A percentile compares a stretch with the other conserved stretches of the same genome.
Evolutionary conservation across 2,113 vertebrate species (phyloP).

Genomic region (Apteryx mantelli): DNA sequence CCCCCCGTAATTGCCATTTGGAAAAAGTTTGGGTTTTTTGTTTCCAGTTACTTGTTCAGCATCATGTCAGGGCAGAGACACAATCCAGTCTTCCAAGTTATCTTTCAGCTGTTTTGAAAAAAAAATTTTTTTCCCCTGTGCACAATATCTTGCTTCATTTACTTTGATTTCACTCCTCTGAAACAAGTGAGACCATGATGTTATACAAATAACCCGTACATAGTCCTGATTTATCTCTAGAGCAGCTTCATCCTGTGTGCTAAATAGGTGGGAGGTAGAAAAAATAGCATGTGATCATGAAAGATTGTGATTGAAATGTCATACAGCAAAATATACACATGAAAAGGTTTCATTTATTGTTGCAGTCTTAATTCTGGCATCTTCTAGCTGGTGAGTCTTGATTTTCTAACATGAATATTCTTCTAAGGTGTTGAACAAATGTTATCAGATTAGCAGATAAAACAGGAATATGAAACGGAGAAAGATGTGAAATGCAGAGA

Average conservation of each 20-base stretch:
- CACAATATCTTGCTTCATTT: background rate
- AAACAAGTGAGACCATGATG: background rate
- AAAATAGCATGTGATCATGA: background rate
- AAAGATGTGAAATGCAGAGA: background rate
- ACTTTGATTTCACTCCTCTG: background rate
- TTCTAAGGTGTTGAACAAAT: background rate
- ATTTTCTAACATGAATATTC: background rate
- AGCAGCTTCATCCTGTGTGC: background rate
- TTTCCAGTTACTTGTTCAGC: background rate
- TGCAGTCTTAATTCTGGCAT: background rate
- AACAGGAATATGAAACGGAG: background rate
- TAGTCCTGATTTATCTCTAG: background rate
- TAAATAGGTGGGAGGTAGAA: background rate
- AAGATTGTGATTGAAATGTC: background rate
- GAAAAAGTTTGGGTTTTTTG: background rate
- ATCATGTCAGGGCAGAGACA: background rate
- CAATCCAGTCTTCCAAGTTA: background rate
- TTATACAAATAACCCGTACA: fast-evolving
- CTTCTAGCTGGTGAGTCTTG: background rate
- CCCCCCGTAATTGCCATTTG: background rate
- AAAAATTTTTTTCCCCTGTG: background rate
- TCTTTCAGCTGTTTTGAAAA: background rate
- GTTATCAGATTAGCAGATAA: background rate
- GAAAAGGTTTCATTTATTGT: background rate
- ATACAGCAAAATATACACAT: background rate